Evolutionary conservation across 1,140 invertebrate species (phyloP).

Genomic region (Caerostris extrusa): DNA sequence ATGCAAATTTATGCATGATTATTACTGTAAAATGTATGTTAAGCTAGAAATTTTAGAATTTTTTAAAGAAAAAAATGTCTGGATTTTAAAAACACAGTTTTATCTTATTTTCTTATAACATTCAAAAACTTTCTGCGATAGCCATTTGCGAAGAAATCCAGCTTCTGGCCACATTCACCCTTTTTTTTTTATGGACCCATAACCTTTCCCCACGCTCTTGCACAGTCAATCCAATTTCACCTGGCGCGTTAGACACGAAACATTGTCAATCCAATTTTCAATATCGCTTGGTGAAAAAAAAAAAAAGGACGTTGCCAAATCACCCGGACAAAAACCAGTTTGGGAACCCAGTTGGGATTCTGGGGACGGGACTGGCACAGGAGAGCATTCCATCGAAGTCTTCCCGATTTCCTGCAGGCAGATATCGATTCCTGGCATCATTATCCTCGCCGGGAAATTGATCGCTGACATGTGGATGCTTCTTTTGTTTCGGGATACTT

Average conservation of each 20-base stretch:
- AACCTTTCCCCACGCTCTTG: background rate
- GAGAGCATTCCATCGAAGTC: background rate
- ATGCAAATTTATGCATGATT: too few relatives aligned
- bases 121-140: too few relatives aligned
- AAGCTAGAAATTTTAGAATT: too few relatives aligned
- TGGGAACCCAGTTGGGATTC: background rate
- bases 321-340: constrained; percentile 12
- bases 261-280: background rate
- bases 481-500: constrained; percentile 29
- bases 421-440: constrained; percentile 3
- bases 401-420: background rate
- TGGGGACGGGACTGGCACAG: background rate
- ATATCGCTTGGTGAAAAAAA: background rate
- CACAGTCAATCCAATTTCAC: background rate
- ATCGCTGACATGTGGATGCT: background rate
- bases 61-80: too few relatives aligned
- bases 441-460: constrained; percentile 25
- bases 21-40: too few relatives aligned
- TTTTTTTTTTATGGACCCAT: too few relatives aligned
- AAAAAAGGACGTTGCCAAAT: background rate
- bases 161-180: background rate
- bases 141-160: background rate
- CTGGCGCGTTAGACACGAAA: background rate
- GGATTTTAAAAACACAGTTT: too few relatives aligned
- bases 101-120: too few relatives aligned